These are phyloP conservation scores for Chelon auratus DNA, from an alignment of 2,797 vertebrate species.

Conservation along the genomic window DNA sequence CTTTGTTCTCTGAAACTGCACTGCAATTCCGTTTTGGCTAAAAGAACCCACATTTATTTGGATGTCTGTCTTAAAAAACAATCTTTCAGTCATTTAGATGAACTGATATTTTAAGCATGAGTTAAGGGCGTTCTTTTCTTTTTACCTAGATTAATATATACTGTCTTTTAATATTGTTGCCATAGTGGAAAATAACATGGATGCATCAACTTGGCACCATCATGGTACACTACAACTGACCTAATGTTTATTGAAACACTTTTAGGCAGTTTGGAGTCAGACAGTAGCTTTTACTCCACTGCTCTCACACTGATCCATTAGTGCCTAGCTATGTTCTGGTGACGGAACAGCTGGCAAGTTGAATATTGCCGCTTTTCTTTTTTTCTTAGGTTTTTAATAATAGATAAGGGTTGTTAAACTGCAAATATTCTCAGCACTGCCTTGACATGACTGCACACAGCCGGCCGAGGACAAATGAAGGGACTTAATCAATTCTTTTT, in stretches of 20 bases:
- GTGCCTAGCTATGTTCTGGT: neutral
- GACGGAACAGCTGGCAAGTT: constrained; percentile 1
- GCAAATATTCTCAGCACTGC: constrained; percentile 17
- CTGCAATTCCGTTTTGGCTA: neutral
- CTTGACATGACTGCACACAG: neutral
- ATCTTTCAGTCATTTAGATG: too few relatives aligned
- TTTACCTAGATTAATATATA: too few relatives aligned
- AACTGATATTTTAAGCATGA: too few relatives aligned
- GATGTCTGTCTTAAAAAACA: too few relatives aligned
- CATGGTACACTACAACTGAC: neutral
- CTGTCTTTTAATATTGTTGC: too few relatives aligned
- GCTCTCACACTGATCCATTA: neutral
- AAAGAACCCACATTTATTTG: neutral
- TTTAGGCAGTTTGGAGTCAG: neutral
- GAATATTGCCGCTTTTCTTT: neutral
- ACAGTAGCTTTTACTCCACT: constrained; percentile 4
- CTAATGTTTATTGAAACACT: too few relatives aligned
- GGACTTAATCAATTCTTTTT: constrained; percentile 30
- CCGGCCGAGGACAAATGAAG: constrained; percentile 28
- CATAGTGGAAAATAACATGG: neutral
- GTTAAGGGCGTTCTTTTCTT: too few relatives aligned
- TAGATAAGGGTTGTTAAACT: constrained; percentile 4
- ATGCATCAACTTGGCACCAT: neutral
- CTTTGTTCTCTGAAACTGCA: neutral
- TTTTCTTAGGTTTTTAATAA: constrained; percentile 30